Conservation (phyloP, 2,113 vertebrate species). For the Podarcis raffonei region DNA sequence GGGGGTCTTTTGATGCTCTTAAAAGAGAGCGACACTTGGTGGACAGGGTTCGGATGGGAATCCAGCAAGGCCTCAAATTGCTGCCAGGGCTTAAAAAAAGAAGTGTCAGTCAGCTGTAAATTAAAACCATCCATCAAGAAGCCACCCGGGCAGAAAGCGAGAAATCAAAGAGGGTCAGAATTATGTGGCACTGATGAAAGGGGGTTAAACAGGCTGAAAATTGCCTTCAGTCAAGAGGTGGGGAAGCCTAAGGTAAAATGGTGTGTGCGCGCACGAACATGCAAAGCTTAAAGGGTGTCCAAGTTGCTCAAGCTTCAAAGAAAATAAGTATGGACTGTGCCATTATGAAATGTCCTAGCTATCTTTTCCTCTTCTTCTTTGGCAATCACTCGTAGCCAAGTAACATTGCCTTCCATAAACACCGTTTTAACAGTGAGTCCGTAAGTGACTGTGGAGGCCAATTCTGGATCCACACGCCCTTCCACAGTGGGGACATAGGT, state of each 20-base stretch:
- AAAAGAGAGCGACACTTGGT: not conserved
- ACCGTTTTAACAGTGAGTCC: no score
- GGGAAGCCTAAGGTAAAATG: no score
- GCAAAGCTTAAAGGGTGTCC: not conserved
- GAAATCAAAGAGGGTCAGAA: not conserved
- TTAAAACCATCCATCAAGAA: slow-evolving; percentile 9
- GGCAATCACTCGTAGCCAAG: no score
- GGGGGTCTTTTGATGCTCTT: not conserved
- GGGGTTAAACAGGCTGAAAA: not conserved
- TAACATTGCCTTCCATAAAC: no score
- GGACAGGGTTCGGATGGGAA: slow-evolving; percentile 1
- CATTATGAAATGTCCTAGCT: no score
- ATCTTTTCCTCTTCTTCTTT: no score
- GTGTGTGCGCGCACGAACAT: not conserved
- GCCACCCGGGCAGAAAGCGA: not conserved
- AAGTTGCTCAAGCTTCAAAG: not conserved
- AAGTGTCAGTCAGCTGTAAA: not conserved
- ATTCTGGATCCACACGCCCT: no score
- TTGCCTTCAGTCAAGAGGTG: not conserved
- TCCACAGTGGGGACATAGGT: no score
- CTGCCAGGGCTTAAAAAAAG: not conserved
- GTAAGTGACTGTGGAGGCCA: no score
- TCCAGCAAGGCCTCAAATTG: not conserved
- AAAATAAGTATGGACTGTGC: not conserved
- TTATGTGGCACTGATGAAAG: not conserved